phyloP scores from a whole-genome alignment of 2,797 vertebrate genomes.

The Glossophaga mutica region DNA sequence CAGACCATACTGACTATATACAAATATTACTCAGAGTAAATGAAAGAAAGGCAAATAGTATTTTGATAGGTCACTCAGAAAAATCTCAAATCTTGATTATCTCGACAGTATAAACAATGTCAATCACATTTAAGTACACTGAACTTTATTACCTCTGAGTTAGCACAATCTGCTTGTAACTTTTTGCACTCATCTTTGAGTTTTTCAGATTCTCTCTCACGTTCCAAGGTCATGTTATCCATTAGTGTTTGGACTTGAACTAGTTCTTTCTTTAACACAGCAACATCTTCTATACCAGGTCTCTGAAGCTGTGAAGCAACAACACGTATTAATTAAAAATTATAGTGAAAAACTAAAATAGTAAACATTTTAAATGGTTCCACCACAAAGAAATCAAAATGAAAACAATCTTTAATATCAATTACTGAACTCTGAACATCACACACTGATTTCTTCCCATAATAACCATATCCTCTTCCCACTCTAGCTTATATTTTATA shows the following conservation, averaged over 20 bases:
- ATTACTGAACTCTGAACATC: neutral
- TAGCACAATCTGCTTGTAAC: slow-evolving; percentile 89
- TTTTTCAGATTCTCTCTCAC: slow-evolving; percentile 92
- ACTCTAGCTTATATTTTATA: neutral
- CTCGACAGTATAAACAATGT: neutral
- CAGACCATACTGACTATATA: neutral
- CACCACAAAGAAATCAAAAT: slow-evolving; percentile 30
- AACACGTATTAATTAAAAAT: slow-evolving; percentile 58
- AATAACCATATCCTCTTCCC: neutral
- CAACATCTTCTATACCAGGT: slow-evolving; percentile 96
- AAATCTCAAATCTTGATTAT: slow-evolving; percentile 18
- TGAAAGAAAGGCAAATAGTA: neutral
- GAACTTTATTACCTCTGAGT: slow-evolving; percentile 88
- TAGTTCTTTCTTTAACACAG: slow-evolving; percentile 95
- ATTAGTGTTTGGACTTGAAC: slow-evolving; percentile 97
- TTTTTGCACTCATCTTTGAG: slow-evolving; percentile 91
- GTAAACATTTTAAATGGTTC: neutral
- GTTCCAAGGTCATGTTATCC: slow-evolving; percentile 94
- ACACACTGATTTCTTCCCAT: neutral
- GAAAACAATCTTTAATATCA: neutral
- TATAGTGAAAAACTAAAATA: neutral
- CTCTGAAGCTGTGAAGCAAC: slow-evolving; percentile 91
- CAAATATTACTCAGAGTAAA: neutral
- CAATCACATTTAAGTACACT: neutral
- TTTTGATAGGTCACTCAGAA: neutral